These are phyloP conservation scores for Enteromius viviparus DNA, from an alignment of 2,797 vertebrate genomes.

Conservation along the genomic window DNA sequence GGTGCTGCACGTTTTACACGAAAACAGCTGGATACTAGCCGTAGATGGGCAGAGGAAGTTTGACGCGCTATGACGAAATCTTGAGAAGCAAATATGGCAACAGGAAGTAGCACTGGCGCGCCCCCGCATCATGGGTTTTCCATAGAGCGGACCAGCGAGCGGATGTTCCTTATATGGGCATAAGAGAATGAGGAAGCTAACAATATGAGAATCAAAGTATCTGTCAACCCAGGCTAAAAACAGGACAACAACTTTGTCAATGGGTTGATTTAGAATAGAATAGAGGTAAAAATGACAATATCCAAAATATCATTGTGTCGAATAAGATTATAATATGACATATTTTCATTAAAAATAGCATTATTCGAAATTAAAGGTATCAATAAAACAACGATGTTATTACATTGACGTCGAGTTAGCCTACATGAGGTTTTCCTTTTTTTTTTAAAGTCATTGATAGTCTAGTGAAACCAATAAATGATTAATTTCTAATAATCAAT, in stretches of 20 bases:
- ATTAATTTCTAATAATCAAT: neutral
- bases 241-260: neutral
- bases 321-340: neutral
- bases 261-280: neutral
- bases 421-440: no score
- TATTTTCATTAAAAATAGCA: neutral
- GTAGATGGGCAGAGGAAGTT: conserved; percentile 57
- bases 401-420: neutral
- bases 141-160: conserved; percentile 60
- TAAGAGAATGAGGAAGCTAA: conserved; percentile 29
- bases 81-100: conserved; percentile 73
- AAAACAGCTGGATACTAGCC: conserved; percentile 53
- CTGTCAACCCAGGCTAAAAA: neutral
- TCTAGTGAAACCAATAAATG: neutral
- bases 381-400: neutral
- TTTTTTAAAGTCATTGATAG: neutral
- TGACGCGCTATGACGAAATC: conserved; percentile 63
- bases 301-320: neutral
- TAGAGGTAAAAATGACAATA: neutral
- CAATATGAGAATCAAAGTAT: neutral
- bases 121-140: conserved; percentile 77
- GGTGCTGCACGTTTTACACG: neutral
- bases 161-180: conserved; percentile 79
- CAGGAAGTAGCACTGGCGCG: conserved; percentile 70
- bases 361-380: neutral